Base-by-base conservation (phyloP, 2,888 invertebrate species). In the Mystacides longicornis region DNA sequence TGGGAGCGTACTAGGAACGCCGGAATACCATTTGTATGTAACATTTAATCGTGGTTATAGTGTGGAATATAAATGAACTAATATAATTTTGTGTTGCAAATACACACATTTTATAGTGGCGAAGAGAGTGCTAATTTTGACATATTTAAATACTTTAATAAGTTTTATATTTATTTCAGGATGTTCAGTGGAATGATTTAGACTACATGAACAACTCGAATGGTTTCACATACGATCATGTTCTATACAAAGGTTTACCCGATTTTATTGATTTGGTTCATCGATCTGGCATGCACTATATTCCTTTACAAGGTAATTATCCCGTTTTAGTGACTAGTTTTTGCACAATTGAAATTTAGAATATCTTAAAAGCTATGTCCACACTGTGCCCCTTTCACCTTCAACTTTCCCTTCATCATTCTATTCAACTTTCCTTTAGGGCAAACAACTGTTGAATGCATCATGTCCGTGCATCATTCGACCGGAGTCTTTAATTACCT, bases 141-240 rank as follows among this genome's bases (percentile, higher is more conserved):
- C n/a, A n/a, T n/a, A n/a, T n/a, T n/a, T n/a, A n/a, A n/a, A n/a
- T n/a, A n/a, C n/a, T n/a, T n/a, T n/a, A n/a, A n/a, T 27, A 11
- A 27, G 5, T 7, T 27, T 27, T 27, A 27, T 27, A 18, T 43
- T 16, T 43, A 21, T 51, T 68, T 1, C 65, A 85, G 86, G 88
- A 88, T 64, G 83, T 84, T 0, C 88, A 89, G 66, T 91, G 89
- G 87, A 89, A 88, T 64, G 92, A 92, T 68, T 79, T 92, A 59
- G 91, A 92, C 70, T 90, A 89, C 67, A 92, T 92, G 91, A 74
- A 82, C 21, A 74, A 82, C 50, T 79, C 79, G 57, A 88, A 89
- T 67, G 89, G 89, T 68, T 93, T 93, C 66, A 90, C 90, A 0
- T 83, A 84, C 64, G 82, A 87, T 65, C 69, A 71, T n/a, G 67